Percentiles rank a stretch among this genome's conserved stretches.
phyloP scores from a whole-genome alignment of 2,113 vertebrate species.

The Triplophysa dalaica region DNA sequence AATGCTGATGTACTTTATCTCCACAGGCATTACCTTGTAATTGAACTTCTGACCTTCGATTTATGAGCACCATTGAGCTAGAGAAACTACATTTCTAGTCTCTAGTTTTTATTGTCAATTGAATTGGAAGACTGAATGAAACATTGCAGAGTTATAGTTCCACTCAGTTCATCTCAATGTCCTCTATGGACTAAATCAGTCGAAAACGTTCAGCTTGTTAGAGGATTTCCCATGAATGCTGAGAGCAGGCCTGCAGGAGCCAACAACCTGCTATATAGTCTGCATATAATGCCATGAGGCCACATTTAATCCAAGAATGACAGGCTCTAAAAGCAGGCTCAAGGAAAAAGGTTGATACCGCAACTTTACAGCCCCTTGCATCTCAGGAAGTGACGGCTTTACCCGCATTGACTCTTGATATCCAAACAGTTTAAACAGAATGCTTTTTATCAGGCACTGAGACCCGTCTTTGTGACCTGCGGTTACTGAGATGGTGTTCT shows the following conservation, averaged over 20 bases:
- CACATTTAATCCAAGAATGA: constrained; percentile 33
- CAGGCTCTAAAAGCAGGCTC: constrained; percentile 25
- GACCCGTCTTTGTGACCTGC: constrained; percentile 55
- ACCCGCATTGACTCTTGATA: constrained; percentile 1
- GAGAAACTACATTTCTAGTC: background rate
- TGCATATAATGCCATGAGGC: constrained; percentile 14
- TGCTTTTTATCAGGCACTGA: constrained; percentile 47
- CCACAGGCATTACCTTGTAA: too few relatives aligned
- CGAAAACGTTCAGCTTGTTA: constrained; percentile 38
- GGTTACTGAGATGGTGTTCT: constrained; percentile 53
- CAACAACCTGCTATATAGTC: constrained; percentile 7
- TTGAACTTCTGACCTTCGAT: too few relatives aligned
- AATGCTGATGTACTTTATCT: too few relatives aligned
- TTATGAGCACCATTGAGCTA: too few relatives aligned
- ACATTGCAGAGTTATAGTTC: constrained; percentile 21
- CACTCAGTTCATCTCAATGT: constrained; percentile 8
- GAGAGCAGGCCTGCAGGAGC: constrained; percentile 7
- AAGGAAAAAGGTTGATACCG: constrained; percentile 2
- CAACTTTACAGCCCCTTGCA: constrained; percentile 31
- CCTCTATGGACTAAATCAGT: constrained; percentile 7
- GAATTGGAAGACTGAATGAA: constrained; percentile 1
- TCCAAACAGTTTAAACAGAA: constrained; percentile 50
- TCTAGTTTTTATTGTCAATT: constrained; percentile 5
- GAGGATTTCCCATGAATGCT: constrained; percentile 30
- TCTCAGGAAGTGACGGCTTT: constrained; percentile 19